A percentile compares a stretch with the other conserved stretches of the same genome.
Conservation (phyloP, 2,888 invertebrate genomes). For the Rhamnusium bicolor region DNA sequence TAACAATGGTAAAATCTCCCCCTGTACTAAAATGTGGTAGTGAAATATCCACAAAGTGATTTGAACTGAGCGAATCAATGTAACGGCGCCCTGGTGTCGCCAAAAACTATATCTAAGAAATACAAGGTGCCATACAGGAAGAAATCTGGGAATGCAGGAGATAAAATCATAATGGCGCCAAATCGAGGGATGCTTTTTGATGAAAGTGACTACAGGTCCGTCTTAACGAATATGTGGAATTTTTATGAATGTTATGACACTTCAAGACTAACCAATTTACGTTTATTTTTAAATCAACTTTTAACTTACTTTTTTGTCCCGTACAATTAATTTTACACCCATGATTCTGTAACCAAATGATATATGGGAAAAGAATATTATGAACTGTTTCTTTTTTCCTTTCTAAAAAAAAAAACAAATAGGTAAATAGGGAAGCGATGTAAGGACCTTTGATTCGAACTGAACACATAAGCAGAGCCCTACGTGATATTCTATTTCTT, state of each 20-base stretch:
- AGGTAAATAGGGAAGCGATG: no score
- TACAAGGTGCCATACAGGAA: constrained; percentile 4
- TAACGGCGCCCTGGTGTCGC: constrained; percentile 61
- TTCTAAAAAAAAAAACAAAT: no score
- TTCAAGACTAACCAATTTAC: no score
- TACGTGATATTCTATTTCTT: no score
- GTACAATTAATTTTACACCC: no score
- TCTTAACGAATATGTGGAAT: background rate
- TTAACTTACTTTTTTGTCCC: no score
- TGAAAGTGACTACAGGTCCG: background rate
- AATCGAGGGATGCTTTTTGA: background rate
- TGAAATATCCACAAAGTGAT: constrained; percentile 1
- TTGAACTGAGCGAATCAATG: constrained; percentile 56
- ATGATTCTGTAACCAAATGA: no score
- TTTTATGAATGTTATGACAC: background rate
- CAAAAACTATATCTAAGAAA: constrained; percentile 43
- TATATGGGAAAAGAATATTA: no score
- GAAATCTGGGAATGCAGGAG: background rate
- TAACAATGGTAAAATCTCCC: background rate
- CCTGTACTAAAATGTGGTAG: background rate
- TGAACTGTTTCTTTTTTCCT: no score
- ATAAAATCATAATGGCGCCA: background rate
- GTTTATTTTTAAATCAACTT: no score
- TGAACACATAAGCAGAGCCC: no score
- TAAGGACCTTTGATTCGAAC: no score